Percentiles rank a stretch among this genome's conserved stretches.
Conservation (phyloP, 2,888 invertebrate genomes). For the Drosophila mayaguana region DNA sequence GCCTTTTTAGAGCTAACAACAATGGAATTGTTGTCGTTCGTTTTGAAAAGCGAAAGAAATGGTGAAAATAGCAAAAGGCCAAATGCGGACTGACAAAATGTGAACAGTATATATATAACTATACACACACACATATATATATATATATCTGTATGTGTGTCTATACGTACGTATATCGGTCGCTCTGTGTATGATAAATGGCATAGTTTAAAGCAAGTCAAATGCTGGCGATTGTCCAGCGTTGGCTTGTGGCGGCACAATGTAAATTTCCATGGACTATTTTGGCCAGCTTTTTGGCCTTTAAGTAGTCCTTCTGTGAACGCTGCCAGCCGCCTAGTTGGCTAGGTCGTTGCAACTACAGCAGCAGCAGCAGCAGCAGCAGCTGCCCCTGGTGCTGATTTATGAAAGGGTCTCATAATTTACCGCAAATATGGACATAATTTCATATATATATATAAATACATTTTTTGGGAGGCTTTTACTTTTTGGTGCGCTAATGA, state of each 20-base stretch:
- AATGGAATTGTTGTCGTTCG: constrained; percentile 54
- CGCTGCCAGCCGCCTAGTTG: constrained; percentile 33
- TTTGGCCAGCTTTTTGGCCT: constrained; percentile 57
- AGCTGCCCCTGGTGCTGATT: constrained; percentile 60
- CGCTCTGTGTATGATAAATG: constrained; percentile 77
- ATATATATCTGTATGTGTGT: neutral
- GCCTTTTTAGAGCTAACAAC: constrained; percentile 59
- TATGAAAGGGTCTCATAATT: constrained; percentile 82
- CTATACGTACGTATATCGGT: constrained; percentile 42
- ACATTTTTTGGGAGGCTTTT: constrained; percentile 72
- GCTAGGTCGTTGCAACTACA: constrained; percentile 59
- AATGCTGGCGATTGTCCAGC: constrained; percentile 73
- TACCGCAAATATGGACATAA: constrained; percentile 82
- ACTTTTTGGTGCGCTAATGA: constrained; percentile 72
- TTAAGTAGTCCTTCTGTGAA: constrained; percentile 56
- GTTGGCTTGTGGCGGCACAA: constrained; percentile 45
- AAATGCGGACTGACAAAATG: constrained; percentile 66
- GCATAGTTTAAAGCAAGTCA: constrained; percentile 77
- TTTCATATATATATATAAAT: constrained; percentile 21
- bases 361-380: constrained; percentile 37
- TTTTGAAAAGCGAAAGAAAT: constrained; percentile 76
- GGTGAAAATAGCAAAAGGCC: constrained; percentile 72
- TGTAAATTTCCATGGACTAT: constrained; percentile 75
- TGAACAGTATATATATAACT: constrained; percentile 30
- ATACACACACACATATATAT: neutral